phyloP scores from a whole-genome alignment of 2,888 invertebrate species.

The Brassicogethes aeneus region DNA sequence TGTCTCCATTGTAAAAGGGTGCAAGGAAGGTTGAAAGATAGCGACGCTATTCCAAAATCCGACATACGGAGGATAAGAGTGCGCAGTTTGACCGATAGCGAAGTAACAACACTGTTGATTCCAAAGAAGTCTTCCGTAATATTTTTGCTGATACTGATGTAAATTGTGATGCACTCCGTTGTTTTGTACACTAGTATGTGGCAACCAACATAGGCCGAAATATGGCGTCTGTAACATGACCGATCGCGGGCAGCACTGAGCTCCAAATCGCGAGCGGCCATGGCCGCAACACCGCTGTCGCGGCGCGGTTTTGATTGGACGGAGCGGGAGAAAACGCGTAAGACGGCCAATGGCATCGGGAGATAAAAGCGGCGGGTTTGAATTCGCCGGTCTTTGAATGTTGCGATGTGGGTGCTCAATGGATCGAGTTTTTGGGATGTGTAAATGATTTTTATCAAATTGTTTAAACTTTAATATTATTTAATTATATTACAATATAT shows the following conservation, averaged over 20 bases:
- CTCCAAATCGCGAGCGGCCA: constrained; percentile 41
- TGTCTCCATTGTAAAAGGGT: constrained; percentile 35
- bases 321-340: no score
- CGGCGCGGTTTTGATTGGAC: constrained; percentile 17
- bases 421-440: no score
- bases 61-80: constrained; percentile 36
- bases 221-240: constrained; percentile 45
- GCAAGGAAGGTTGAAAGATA: constrained; percentile 30
- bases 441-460: no score
- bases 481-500: no score
- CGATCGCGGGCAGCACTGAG: constrained; percentile 41
- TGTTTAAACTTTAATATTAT: no score
- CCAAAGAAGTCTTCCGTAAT: constrained; percentile 34
- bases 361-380: no score
- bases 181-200: constrained; percentile 35
- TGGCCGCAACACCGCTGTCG: constrained; percentile 10
- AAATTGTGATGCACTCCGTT: constrained; percentile 16
- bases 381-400: no score
- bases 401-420: no score
- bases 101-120: constrained; percentile 36
- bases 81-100: constrained; percentile 31
- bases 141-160: constrained; percentile 9
- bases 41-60: constrained; percentile 38
- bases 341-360: no score
- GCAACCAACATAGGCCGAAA: constrained; percentile 40